Conservation (phyloP, 2,888 invertebrate genomes). For the Pachymerium ferrugineum region DNA sequence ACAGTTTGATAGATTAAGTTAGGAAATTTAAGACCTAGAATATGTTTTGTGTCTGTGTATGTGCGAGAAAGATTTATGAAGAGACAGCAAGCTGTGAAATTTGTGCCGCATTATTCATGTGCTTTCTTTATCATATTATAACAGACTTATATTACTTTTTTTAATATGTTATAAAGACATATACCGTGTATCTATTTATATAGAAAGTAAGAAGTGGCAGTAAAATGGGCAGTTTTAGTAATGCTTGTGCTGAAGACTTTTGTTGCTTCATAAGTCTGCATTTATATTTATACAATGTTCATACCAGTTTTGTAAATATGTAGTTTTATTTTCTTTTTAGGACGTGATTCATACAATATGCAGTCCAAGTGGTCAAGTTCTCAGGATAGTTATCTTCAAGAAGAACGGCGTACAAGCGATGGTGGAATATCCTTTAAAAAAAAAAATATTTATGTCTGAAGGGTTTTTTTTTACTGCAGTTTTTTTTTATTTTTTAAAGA, state of each 20-base stretch:
- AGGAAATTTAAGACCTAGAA: conserved; percentile 4
- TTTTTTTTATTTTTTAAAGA: background rate
- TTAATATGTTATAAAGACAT: background rate
- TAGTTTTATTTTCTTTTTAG: conserved; percentile 55
- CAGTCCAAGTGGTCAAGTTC: conserved; percentile 86
- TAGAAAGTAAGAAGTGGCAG: background rate
- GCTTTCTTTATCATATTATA: conserved; percentile 7
- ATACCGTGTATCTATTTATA: background rate
- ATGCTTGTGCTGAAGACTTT: background rate
- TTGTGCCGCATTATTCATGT: conserved; percentile 12
- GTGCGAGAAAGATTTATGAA: background rate
- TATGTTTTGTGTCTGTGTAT: background rate
- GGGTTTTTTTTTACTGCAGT: background rate
- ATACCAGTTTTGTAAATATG: background rate
- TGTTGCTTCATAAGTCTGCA: background rate
- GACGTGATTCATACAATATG: conserved; percentile 98
- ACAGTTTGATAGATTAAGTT: conserved; percentile 17
- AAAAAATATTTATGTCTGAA: conserved; percentile 32
- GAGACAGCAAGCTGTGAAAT: conserved; percentile 18
- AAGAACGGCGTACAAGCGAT: conserved; percentile 97
- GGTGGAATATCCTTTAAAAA: conserved; percentile 92
- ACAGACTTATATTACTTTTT: background rate
- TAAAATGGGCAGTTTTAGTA: background rate
- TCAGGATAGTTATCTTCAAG: conserved; percentile 97
- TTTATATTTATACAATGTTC: background rate